Percentiles rank a stretch among this genome's conserved stretches.
Evolutionary conservation across 2,888 invertebrate species (phyloP).

Genomic region (Pristionchus exspectatus): DNA sequence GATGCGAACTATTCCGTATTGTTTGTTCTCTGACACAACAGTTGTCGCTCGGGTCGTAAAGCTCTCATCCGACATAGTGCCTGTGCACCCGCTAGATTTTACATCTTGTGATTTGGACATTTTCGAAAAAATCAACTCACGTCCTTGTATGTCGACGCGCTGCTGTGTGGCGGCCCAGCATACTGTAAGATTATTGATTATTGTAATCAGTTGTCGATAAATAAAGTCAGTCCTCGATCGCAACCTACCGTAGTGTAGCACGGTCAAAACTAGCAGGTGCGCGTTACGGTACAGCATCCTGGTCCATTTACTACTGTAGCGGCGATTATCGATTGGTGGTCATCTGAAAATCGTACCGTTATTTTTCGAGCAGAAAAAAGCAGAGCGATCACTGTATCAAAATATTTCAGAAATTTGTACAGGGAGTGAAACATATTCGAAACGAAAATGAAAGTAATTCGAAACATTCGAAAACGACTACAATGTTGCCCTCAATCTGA

Average conservation of each 20-base stretch:
- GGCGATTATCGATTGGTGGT: slow-evolving; percentile 2
- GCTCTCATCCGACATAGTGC: too few relatives aligned
- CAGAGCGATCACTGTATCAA: too few relatives aligned
- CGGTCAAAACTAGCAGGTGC: neutral
- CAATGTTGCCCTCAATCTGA: neutral
- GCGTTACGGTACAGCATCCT: neutral
- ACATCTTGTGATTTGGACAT: too few relatives aligned
- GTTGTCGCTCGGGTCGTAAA: too few relatives aligned
- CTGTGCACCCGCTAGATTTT: too few relatives aligned
- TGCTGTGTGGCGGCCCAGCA: slow-evolving; percentile 21
- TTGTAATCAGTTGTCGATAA: neutral
- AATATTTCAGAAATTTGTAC: neutral
- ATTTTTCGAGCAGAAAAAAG: neutral
- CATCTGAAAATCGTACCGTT: neutral
- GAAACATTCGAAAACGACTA: too few relatives aligned
- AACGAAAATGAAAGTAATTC: too few relatives aligned
- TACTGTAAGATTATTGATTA: neutral
- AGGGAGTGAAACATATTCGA: too few relatives aligned
- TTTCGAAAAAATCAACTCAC: neutral
- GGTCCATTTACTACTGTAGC: slow-evolving; percentile 3
- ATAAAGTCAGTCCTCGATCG: neutral
- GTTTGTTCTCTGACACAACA: too few relatives aligned
- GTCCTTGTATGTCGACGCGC: neutral
- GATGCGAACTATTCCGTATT: too few relatives aligned
- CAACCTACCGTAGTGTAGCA: neutral